phyloP scores from a whole-genome alignment of 2,888 invertebrate species.

The Brachyptera risi region DNA sequence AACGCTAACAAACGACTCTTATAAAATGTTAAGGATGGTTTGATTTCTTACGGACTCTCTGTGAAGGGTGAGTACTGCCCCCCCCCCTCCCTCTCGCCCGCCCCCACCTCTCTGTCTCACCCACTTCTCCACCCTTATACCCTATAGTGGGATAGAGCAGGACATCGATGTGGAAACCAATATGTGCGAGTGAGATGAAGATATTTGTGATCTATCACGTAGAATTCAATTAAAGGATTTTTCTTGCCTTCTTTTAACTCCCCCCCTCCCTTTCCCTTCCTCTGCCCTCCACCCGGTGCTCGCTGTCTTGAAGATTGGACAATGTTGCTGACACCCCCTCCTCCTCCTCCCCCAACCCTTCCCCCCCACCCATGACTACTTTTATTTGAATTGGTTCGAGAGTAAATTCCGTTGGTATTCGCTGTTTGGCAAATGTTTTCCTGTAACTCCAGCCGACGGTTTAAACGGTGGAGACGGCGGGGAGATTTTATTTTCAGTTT shows the following conservation, averaged over 20 bases:
- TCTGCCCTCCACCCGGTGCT: too few relatives aligned
- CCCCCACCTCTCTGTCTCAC: too few relatives aligned
- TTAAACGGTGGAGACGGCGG: too few relatives aligned
- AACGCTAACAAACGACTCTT: constrained; percentile 10
- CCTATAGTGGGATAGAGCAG: neutral
- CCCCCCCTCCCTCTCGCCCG: too few relatives aligned
- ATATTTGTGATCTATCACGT: constrained; percentile 25
- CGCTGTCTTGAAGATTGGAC: constrained; percentile 16
- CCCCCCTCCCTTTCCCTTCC: too few relatives aligned
- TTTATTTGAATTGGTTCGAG: constrained; percentile 9
- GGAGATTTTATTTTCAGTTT: too few relatives aligned
- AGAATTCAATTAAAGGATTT: constrained; percentile 30
- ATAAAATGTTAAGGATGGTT: constrained; percentile 17
- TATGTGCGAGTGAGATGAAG: constrained; percentile 1
- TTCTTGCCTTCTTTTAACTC: neutral
- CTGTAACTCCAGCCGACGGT: too few relatives aligned
- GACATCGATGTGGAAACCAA: neutral
- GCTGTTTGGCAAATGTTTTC: too few relatives aligned
- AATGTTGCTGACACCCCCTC: constrained; percentile 14
- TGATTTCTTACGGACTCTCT: constrained; percentile 5
- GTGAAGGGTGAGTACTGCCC: neutral
- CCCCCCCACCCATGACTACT: neutral
- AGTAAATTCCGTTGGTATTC: too few relatives aligned
- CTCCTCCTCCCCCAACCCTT: neutral
- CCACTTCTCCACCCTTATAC: neutral